Evolutionary conservation across 2,113 vertebrate genomes (phyloP), one percentile per base, ranked within the genome.

Genomic region (Halcyon malimbica): DNA sequence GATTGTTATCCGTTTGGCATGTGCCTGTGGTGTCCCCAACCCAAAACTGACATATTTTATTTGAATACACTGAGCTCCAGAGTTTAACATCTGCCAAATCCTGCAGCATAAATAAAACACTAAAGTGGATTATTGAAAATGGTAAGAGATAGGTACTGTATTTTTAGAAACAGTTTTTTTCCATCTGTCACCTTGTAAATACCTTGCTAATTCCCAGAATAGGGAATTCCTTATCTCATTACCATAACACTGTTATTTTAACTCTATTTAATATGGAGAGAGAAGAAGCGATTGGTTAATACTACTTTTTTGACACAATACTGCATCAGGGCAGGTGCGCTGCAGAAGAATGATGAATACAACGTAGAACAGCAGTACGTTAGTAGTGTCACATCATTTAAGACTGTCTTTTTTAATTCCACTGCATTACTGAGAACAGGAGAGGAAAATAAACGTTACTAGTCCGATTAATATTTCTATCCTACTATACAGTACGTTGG

Each of bases 311-410:
- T 94, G 93, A 92, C 74, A 91, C 42, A 91, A 65, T 74, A 85
- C 26, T 86, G 59, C 17, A 80, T 63, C 56, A 67, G 90, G 95
- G 85, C 86, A 95, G 92, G 76, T 94, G 90, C 88, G 94, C 51
- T 46, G 53, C 46, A 75, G n/a, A 86, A 67, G 71, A 93, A 46
- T 89, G 92, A 95, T 89, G 93, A 95, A 97, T 96, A 96, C 37
- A 44, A 93, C 96, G 51, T 39, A 92, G 76, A 90, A 86, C 7
- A 75, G 54, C 54, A 90, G 33, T 37, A 79, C 83, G 7, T 80
- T 88, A 74, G 50, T 53, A 84, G 26, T 16, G 21, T 79, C 26
- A 31, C 51, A 59, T 73, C 59, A 60, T 83, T 85, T 91, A 73
- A 67, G 56, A 29, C 17, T 90, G 87, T 73, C 82, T 88, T 87